Evolutionary conservation across 2,797 vertebrate species (phyloP), one percentile per base, ranked within the genome.

Genomic region (Pelodytes ibericus): DNA sequence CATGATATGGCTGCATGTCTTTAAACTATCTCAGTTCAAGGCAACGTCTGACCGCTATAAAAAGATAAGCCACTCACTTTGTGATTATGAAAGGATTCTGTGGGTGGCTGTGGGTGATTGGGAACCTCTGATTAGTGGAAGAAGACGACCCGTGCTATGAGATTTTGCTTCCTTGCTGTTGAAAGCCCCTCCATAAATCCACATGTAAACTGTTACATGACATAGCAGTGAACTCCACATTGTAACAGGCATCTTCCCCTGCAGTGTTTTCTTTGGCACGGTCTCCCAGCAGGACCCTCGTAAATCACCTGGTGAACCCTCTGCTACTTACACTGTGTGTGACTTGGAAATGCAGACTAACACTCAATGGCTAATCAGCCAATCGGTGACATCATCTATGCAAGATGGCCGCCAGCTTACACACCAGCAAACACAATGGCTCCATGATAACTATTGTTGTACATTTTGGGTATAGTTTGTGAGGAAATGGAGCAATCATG

Each of bases 261-360:
- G 91, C 86, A 82, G 89, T 95, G 92, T 95, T 96, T 92, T 94
- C 92, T 94, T 95, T 96, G 95, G 94, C 94, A 95, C 90, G 89
- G 89, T 90, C 85, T n/a, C 80, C 91, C 70, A 69, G 56, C 56
- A 70, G 68, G 70, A 25, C 70, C 47, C 62, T 72, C 70, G 63
- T 78, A 78, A 78, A 78, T 78, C 76, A 78, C 76, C 56, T 41
- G 31, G 61, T 71, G 62, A 72, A 67, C 69, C 75, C 60, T 72
- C 16, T 29, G 69, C 61, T 62, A 57, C 56, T 39, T 72, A 67
- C 53, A 44, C 76, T 60, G 56, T 62, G 70, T 63, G 76, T 33
- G 20, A 70, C 61, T 77, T 72, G 6, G 64, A 26, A 49, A 29
- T 20, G 39, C 63, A 53, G 5, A 20, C 49, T 22, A 4, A 24